phyloP scores from a whole-genome alignment of 2,888 invertebrate species.

The Drepanosiphum platanoidis region DNA sequence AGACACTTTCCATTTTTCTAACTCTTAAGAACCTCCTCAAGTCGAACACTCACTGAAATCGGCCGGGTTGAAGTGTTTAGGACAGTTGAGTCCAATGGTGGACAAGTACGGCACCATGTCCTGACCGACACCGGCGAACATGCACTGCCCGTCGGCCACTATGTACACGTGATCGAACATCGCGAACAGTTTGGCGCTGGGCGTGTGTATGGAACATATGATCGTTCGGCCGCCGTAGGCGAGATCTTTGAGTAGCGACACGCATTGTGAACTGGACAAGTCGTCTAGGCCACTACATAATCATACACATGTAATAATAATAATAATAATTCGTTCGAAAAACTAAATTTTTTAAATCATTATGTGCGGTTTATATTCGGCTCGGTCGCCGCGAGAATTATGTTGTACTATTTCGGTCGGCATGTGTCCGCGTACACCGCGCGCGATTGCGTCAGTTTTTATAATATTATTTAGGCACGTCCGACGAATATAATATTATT shows the following conservation, averaged over 20 bases:
- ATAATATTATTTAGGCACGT: no score
- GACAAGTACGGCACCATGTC: constrained; percentile 85
- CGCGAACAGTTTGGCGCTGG: constrained; percentile 89
- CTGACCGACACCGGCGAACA: constrained; percentile 83
- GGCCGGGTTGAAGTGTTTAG: constrained; percentile 93
- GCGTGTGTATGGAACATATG: constrained; percentile 95
- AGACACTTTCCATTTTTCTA: no score
- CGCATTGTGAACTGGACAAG: constrained; percentile 87
- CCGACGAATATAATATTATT: no score
- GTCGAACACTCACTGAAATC: constrained; percentile 86
- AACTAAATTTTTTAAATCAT: no score
- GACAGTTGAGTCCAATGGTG: constrained; percentile 83
- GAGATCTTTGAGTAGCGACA: constrained; percentile 83
- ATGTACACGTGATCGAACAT: constrained; percentile 93
- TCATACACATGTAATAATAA: constrained; percentile 40
- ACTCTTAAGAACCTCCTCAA: no score
- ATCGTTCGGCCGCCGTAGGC: constrained; percentile 90
- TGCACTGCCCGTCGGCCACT: constrained; percentile 87
- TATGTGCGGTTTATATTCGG: no score
- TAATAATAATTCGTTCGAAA: not conserved
- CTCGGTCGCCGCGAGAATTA: no score
- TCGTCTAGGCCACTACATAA: constrained; percentile 87
- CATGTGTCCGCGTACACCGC: no score
- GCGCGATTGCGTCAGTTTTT: no score
- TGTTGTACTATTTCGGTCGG: no score